Base-by-base conservation (phyloP, 2,888 invertebrate genomes). In the Argyra leucocephala region DNA sequence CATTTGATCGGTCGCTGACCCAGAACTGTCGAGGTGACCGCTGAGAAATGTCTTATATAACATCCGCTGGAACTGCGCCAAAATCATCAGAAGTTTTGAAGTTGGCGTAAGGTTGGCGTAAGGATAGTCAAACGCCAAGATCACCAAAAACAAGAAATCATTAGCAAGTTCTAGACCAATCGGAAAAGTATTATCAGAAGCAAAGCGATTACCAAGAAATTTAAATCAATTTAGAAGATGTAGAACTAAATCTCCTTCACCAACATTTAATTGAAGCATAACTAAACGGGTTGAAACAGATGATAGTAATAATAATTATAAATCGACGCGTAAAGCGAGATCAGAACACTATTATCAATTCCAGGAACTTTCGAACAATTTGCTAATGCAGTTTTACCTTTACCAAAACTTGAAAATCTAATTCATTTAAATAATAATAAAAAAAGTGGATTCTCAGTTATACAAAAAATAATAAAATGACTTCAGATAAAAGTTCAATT, bases 41-140 rank as follows among this genome's bases (percentile, higher is more conserved):
- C n/a, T n/a, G n/a, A n/a, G n/a, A n/a, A n/a, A n/a, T n/a, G n/a
- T n/a, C n/a, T n/a, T n/a, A n/a, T n/a, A n/a, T n/a, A n/a, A n/a
- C n/a, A n/a, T n/a, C n/a, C n/a, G n/a, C n/a, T n/a, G n/a, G n/a
- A n/a, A n/a, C n/a, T n/a, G n/a, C n/a, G n/a, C n/a, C n/a, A n/a
- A n/a, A n/a, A n/a, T n/a, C n/a, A n/a, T n/a, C n/a, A n/a, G n/a
- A n/a, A n/a, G n/a, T n/a, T n/a, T n/a, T n/a, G n/a, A n/a, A n/a
- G n/a, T n/a, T n/a, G n/a, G n/a, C n/a, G n/a, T n/a, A n/a, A n/a
- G n/a, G n/a, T n/a, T n/a, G n/a, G n/a, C n/a, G n/a, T 65, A 78
- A 76, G 69, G 76, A 71, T 63, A 68, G 67, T 65, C 74, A 74
- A 66, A 77, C 78, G 68, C 77, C 76, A 36, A 70, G 75, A 37